These are phyloP conservation scores for Lates japonicus DNA, from an alignment of 2,797 vertebrate genomes.

Conservation along the genomic window DNA sequence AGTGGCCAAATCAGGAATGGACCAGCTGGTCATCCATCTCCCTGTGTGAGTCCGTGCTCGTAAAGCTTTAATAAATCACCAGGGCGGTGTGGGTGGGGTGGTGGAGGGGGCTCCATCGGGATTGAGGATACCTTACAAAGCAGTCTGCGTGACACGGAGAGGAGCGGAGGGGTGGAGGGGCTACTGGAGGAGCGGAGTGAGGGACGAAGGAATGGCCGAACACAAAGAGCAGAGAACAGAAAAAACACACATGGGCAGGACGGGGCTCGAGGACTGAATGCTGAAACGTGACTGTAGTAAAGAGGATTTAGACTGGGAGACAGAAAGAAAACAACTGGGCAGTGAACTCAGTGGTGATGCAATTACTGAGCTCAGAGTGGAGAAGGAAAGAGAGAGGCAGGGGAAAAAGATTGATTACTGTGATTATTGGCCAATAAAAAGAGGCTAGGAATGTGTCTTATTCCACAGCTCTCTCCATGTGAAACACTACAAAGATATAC, in stretches of 20 bases:
- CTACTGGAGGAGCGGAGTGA: constrained; percentile 52
- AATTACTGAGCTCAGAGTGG: constrained; percentile 54
- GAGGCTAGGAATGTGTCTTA: constrained; percentile 24
- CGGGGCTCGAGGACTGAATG: constrained; percentile 46
- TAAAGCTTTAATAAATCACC: constrained; percentile 77
- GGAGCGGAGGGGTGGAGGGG: constrained; percentile 26
- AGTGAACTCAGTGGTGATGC: constrained; percentile 56
- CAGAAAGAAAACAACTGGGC: constrained; percentile 50
- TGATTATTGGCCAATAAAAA: constrained; percentile 58
- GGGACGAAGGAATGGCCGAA: constrained; percentile 65
- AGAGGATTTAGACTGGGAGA: constrained; percentile 64
- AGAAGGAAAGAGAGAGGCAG: constrained; percentile 29
- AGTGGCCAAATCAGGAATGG: constrained; percentile 38
- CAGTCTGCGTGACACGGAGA: constrained; percentile 63
- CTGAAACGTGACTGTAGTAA: constrained; percentile 71
- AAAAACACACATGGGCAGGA: constrained; percentile 36
- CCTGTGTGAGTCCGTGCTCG: constrained; percentile 54
- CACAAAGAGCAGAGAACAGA: constrained; percentile 65
- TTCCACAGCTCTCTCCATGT: constrained; percentile 19
- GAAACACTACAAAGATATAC: not conserved
- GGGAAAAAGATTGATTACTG: constrained; percentile 46
- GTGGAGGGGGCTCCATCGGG: constrained; percentile 25
- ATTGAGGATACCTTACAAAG: constrained; percentile 75
- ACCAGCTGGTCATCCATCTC: constrained; percentile 55
- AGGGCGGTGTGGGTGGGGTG: constrained; percentile 15